Percentiles rank a stretch among this genome's conserved stretches.
Evolutionary conservation across 2,888 invertebrate species (phyloP).

Genomic region (Tribolium freemani): DNA sequence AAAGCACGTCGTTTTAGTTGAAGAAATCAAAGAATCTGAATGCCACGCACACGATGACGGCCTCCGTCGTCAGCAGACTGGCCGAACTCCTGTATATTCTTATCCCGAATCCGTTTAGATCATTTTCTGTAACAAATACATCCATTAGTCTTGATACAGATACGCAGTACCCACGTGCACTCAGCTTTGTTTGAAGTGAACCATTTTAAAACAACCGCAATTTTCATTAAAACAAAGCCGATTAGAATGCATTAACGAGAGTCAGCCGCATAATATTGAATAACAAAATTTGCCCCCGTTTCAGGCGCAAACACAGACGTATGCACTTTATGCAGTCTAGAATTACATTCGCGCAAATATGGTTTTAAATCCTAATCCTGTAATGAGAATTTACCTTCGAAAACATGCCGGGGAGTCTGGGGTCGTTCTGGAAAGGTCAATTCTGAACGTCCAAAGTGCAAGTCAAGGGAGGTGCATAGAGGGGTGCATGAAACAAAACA

Average conservation of each 20-base stretch:
- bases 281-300: too few species aligned
- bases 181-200: background rate
- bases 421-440: slow-evolving; percentile 64
- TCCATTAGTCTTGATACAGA: slow-evolving; percentile 1
- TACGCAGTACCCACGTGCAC: background rate
- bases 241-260: slow-evolving; percentile 2
- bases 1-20: slow-evolving; percentile 51
- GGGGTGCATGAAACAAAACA: slow-evolving; percentile 52
- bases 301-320: background rate
- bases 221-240: background rate
- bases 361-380: too few species aligned
- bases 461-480: slow-evolving; percentile 39
- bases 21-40: slow-evolving; percentile 47
- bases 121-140: slow-evolving; percentile 61
- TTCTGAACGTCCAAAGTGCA: slow-evolving; percentile 54
- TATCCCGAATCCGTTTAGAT: slow-evolving; percentile 61
- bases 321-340: background rate
- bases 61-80: slow-evolving; percentile 1
- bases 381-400: slow-evolving; percentile 57
- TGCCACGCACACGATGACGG: slow-evolving; percentile 35
- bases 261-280: too few species aligned
- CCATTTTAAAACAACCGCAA: background rate
- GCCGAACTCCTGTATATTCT: slow-evolving; percentile 53
- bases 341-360: background rate
- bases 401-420: slow-evolving; percentile 61